Evolutionary conservation across 2,888 invertebrate genomes (phyloP).

Genomic region (Phytoseiulus persimilis): DNA sequence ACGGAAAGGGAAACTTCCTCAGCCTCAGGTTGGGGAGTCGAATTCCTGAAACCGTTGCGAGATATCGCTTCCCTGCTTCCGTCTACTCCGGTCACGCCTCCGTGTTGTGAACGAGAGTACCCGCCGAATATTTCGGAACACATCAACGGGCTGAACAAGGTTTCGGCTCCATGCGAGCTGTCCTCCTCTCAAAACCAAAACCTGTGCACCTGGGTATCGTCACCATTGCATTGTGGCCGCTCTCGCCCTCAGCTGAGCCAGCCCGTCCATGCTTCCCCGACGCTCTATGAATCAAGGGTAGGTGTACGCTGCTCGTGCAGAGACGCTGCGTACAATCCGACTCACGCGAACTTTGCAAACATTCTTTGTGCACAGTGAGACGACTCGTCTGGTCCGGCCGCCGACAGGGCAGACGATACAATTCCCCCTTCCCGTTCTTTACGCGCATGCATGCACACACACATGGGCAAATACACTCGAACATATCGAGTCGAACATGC

Average conservation of each 20-base stretch:
- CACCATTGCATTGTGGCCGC: background rate
- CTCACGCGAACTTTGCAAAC: background rate
- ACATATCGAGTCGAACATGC: background rate
- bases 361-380: background rate
- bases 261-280: background rate
- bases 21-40: no score
- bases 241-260: background rate
- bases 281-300: background rate
- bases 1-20: no score
- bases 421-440: background rate
- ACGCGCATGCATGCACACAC: background rate
- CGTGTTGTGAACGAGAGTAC: no score
- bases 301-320: background rate
- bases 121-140: background rate
- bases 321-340: background rate
- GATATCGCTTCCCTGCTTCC: no score
- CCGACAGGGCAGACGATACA: background rate
- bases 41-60: no score
- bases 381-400: background rate
- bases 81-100: no score
- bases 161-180: background rate
- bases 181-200: background rate
- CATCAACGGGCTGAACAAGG: background rate
- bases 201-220: background rate
- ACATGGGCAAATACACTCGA: background rate